Evolutionary conservation across 2,797 vertebrate species (phyloP), one percentile per base, ranked within the genome.

Genomic region (Myoxocephalus aenaeus): DNA sequence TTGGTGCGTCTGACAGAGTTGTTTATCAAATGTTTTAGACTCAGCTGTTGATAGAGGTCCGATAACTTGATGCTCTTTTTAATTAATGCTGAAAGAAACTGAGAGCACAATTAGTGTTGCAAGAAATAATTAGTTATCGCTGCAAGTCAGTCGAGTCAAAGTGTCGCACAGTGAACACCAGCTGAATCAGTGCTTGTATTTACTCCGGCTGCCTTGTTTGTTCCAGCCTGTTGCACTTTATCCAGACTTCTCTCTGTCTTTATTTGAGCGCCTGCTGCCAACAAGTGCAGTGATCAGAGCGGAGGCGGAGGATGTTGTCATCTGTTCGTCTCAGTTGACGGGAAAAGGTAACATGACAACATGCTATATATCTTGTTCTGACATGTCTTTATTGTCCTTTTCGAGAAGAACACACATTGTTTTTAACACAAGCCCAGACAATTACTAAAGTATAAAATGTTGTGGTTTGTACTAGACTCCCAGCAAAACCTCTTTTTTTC

Each of bases 21-120:
- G 59, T 48, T 77, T 36, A 2, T 73, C 18, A 13, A 15, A 1
- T 25, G 1, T 8, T 34, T 29, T 13, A 42, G 34, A 25, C 54
- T 34, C 17, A 9, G 70, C 74, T 22, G 70, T 50, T 53, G 76
- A 54, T 72, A 44, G 56, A 61, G 62, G 70, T 74, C 74, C 48
- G 74, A 81, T 80, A 11, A 70, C 42, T 14, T 9, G 40, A 71
- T 61, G 66, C 70, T 77, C 66, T 65, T 70, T 10, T 71, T 65
- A 66, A 56, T 71, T 65, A 66, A 56, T 22, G 17, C 51, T 58
- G 61, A 29, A 13, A 5, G 50, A 70, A 22, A 56, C 0, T 62
- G 61, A 76, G 65, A 67, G 36, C 57, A 25, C 66, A 42, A 27
- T 48, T 14, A 1, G 25, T 0, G 3, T 34, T 70, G 20, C 34